Evolutionary conservation across 1,140 invertebrate genomes (phyloP).

Genomic region (Heliconius hewitsoni): DNA sequence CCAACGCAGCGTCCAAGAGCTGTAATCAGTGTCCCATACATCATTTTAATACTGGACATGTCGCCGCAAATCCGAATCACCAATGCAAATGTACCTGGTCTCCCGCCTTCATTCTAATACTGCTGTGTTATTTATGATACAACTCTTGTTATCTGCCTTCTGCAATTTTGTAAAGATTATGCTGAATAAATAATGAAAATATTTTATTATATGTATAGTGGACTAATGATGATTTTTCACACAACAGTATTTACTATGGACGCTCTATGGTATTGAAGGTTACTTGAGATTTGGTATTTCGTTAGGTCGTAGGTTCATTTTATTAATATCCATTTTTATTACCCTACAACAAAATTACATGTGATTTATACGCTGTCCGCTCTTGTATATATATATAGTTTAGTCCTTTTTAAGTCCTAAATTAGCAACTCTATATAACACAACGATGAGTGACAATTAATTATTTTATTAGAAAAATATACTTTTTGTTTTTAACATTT

Average conservation of each 20-base stretch:
- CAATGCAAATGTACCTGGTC: constrained; percentile 73
- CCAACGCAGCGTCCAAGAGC: constrained; percentile 35
- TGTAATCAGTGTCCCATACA: constrained; percentile 73
- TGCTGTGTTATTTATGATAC: constrained; percentile 70
- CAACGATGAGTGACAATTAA: too few species aligned
- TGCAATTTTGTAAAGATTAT: constrained; percentile 75
- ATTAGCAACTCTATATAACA: too few species aligned
- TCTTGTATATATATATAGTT: too few species aligned
- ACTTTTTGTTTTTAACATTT: too few species aligned
- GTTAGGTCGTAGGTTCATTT: background rate
- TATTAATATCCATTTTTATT: background rate
- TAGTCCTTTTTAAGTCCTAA: too few species aligned
- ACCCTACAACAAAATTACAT: too few species aligned
- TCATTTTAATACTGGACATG: constrained; percentile 75
- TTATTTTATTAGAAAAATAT: too few species aligned
- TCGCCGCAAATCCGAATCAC: constrained; percentile 75
- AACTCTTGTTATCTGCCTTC: constrained; percentile 65
- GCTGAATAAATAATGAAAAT: constrained; percentile 71
- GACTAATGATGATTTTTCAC: constrained; percentile 40
- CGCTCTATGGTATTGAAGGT: background rate
- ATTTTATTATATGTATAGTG: constrained; percentile 52
- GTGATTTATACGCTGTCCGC: too few species aligned
- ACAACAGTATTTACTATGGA: constrained; percentile 31
- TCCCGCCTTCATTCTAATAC: constrained; percentile 67
- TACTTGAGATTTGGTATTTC: background rate